phyloP scores from a whole-genome alignment of 2,888 invertebrate species.

The Drosophila emarginata region DNA sequence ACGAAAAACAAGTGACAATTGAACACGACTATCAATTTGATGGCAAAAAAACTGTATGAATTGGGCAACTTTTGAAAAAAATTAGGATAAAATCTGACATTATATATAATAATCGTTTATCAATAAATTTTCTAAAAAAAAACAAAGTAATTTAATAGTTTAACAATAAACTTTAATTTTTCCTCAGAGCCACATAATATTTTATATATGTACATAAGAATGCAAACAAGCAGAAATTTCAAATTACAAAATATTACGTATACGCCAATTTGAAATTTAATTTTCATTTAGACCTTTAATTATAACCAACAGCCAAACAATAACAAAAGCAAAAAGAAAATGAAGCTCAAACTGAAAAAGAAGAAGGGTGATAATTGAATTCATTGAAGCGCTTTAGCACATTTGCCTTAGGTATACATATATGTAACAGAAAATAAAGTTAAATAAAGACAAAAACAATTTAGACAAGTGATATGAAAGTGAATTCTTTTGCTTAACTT shows the following conservation, averaged over 20 bases:
- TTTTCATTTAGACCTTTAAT: slow-evolving; percentile 66
- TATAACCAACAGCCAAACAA: slow-evolving; percentile 47
- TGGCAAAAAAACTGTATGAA: slow-evolving; percentile 51
- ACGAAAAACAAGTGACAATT: slow-evolving; percentile 52
- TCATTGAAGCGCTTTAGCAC: slow-evolving; percentile 6
- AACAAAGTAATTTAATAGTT: too few species aligned
- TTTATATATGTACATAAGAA: background rate
- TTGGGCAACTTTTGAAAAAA: slow-evolving; percentile 24
- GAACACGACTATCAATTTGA: background rate
- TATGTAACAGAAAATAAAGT: background rate
- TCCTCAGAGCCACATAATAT: too few species aligned
- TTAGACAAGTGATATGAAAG: slow-evolving; percentile 18
- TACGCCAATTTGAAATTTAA: slow-evolving; percentile 67
- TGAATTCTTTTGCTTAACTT: background rate
- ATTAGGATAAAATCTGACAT: too few species aligned
- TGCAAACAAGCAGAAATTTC: slow-evolving; percentile 52
- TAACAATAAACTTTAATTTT: too few species aligned
- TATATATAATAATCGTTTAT: too few species aligned
- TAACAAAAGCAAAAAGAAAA: slow-evolving; percentile 8
- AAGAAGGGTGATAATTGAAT: slow-evolving; percentile 2
- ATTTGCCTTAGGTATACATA: background rate
- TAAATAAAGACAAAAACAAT: background rate
- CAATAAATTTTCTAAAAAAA: too few species aligned
- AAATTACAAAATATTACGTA: slow-evolving; percentile 37
- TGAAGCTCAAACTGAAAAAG: too few species aligned